A percentile compares a stretch with the other conserved stretches of the same genome.
phyloP scores from a whole-genome alignment of 2,113 vertebrate genomes.

The Probosciger aterrimus region DNA sequence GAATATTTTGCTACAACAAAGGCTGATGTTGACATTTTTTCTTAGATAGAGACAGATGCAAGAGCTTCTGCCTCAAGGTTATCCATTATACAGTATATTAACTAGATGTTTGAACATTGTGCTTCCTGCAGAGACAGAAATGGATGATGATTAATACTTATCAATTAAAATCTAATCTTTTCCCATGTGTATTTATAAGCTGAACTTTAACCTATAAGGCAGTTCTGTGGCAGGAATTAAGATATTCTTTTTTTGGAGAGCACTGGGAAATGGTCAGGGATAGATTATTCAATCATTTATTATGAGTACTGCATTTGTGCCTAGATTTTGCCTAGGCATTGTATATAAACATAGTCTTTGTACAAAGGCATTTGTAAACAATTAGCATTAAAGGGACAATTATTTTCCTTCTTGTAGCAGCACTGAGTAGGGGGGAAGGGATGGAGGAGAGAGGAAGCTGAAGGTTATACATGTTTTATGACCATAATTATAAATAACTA shows the following conservation, averaged over 20 bases:
- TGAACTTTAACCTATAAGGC: conserved; percentile 29
- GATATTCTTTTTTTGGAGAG: conserved; percentile 5
- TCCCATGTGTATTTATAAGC: conserved; percentile 21
- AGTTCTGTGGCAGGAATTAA: conserved; percentile 37
- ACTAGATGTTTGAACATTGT: conserved; percentile 12
- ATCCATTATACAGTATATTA: conserved; percentile 42
- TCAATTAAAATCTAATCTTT: conserved; percentile 58
- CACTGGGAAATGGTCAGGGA: not conserved
- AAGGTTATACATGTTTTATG: conserved; percentile 31
- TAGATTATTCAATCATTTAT: not conserved
- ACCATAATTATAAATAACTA: conserved; percentile 35
- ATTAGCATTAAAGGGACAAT: conserved; percentile 18
- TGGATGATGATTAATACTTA: conserved; percentile 53
- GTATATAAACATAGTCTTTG: not conserved
- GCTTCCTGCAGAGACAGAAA: conserved; percentile 42
- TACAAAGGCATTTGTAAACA: not conserved
- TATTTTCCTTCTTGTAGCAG: conserved; percentile 25
- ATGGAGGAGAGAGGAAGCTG: not conserved
- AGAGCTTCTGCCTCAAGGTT: conserved; percentile 58
- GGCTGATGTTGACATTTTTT: conserved; percentile 56
- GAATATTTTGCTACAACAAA: conserved; percentile 43
- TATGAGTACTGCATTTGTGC: not conserved
- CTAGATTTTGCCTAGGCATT: not conserved
- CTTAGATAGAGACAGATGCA: conserved; percentile 43
- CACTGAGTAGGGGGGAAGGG: not conserved